A percentile compares a stretch with the other conserved stretches of the same genome.
phyloP scores from a whole-genome alignment of 2,113 vertebrate species.

The Phyllostomus hastatus region DNA sequence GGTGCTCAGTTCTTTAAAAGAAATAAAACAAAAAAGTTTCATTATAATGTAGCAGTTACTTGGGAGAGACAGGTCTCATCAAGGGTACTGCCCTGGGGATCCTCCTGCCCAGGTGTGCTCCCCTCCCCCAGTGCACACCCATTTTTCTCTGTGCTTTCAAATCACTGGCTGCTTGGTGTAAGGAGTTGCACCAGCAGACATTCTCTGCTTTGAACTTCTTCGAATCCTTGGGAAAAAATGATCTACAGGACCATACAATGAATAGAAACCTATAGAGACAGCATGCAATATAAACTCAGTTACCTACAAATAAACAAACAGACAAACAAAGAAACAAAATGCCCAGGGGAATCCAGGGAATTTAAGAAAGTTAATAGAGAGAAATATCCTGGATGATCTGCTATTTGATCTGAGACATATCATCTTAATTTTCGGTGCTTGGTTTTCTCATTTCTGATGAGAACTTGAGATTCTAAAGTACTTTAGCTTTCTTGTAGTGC shows the following conservation, averaged over 20 bases:
- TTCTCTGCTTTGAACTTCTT: background rate
- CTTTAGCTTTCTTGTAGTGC: background rate
- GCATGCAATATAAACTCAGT: background rate
- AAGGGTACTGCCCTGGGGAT: background rate
- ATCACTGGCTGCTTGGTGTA: background rate
- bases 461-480: background rate
- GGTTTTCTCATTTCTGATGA: background rate
- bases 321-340: background rate
- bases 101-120: rapidly evolving
- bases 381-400: background rate
- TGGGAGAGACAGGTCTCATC: background rate
- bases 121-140: background rate
- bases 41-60: background rate
- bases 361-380: background rate
- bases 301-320: background rate
- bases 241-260: background rate
- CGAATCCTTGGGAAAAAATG: background rate
- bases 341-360: background rate
- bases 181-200: background rate
- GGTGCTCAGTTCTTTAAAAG: background rate
- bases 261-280: background rate
- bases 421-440: background rate
- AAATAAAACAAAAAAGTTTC: background rate
- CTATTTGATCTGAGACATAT: background rate
- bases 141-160: background rate